Base-by-base conservation (phyloP, 2,888 invertebrate genomes). In the Lacanobia oleracea region DNA sequence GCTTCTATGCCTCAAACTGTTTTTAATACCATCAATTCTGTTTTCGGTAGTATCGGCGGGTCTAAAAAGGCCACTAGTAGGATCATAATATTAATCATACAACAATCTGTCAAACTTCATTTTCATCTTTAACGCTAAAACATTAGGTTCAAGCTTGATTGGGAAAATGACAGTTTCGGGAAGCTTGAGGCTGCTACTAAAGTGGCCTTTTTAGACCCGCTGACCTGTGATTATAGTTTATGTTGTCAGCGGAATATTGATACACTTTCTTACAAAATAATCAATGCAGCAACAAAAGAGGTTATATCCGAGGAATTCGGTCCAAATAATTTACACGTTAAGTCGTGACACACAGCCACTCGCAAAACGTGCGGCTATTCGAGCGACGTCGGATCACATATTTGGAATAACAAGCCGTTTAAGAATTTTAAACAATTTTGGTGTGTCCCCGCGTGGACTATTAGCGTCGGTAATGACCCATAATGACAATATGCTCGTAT, bases 401-500 rank as follows among this genome's bases (percentile, higher is more conserved):
- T 90, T 90, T 89, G 84, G 85, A 91, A 93, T 93, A 91, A 88
- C 90, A 74, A 87, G 83, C 81, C 87, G 86, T 91, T 92, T 91
- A 92, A 89, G 88, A 88, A 90, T 93, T 89, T 89, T 90, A 88
- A 94, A 94, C 91, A 89, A 92, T 92, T 91, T 88, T 82, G 82
- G 90, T 89, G 88, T 90, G 92, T 94, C 84, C 86, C 84, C 86
- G 82, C 83, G 88, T 88, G 89, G 90, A 91, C 91, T 92, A 93
- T 94, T 95, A 95, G 93, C 89, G 88, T 71, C 88, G 86, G 91
- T 95, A 95, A 95, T 95, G 93, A 90, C 82, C 87, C 89, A 89
- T 95, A 95, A 95, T 95, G 93, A 94, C 91, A 93, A 93, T 93
- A 92, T 90, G 66, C 40, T 82, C 73, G 81, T 81, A 91, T 93